Conservation (phyloP, 2,797 vertebrate species). For the Darevskia nairensis region DNA sequence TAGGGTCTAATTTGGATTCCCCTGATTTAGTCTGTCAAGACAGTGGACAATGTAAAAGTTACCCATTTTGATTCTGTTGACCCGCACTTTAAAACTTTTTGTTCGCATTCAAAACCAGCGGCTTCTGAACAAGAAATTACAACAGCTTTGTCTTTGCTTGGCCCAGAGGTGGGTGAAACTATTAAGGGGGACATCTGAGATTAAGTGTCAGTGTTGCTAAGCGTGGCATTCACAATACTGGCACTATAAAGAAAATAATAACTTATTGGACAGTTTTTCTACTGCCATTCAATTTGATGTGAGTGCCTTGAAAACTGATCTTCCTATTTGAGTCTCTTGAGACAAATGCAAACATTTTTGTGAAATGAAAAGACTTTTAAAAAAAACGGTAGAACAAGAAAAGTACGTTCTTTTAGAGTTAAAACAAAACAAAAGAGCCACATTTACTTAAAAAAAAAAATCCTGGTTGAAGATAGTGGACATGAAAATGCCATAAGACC, state of each 20-base stretch:
- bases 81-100: constrained; percentile 91
- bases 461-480: constrained; percentile 84
- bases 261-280: constrained; percentile 95
- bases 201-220: constrained; percentile 91
- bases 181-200: constrained; percentile 87
- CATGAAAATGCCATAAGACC: constrained; percentile 83
- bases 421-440: constrained; percentile 77
- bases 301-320: constrained; percentile 99
- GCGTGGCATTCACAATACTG: constrained; percentile 92
- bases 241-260: constrained; percentile 92
- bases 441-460: constrained; percentile 81
- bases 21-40: constrained; percentile 16
- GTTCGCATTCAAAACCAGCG: constrained; percentile 84
- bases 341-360: constrained; percentile 93
- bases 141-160: constrained; percentile 81
- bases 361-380: constrained; percentile 83
- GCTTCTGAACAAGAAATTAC: constrained; percentile 92
- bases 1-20: constrained; percentile 19
- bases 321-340: constrained; percentile 96
- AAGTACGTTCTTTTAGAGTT: constrained; percentile 81
- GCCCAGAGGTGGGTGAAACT: constrained; percentile 86
- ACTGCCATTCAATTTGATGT: constrained; percentile 95
- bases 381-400: constrained; percentile 79
- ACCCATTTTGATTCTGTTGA: constrained; percentile 85
- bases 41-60: constrained; percentile 69